Base-by-base conservation (phyloP, 2,888 invertebrate genomes). In the Caenorhabditis afra region DNA sequence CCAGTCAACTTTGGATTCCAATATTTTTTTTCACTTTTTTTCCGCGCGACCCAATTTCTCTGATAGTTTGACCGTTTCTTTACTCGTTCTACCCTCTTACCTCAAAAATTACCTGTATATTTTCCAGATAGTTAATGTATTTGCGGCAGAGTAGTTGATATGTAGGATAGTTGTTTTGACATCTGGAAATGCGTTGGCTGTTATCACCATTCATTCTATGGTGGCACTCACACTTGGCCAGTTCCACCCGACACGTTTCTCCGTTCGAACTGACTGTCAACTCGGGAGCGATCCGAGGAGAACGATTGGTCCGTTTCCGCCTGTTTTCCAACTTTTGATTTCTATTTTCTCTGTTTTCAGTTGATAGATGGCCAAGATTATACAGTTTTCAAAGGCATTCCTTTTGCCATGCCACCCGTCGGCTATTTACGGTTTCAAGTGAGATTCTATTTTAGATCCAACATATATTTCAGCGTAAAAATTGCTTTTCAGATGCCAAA, bases 341-440 rank as follows among this genome's bases (percentile, higher is more conserved):
- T n/a, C n/a, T n/a, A n/a, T n/a, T n/a, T n/a, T n/a, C n/a, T n/a
- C n/a, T n/a, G 0, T 66, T 75, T 84, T 59, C 55, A 81, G 83
- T 64, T 81, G 41, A 75, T 81, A 16, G 79, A 83, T 61, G 81
- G 84, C 22, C 79, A 83, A 77, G 89, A 90, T 67, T 90, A 88
- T 70, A 87, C 87, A 18, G 86, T 88, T 8, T 90, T 90, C 84
- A 90, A 90, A 78, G 90, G 90, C 20, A 90, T 90, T 55, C 90
- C 90, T 3, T 90, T 90, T 73, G 90, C 90, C 1, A 90, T 90
- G 50, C 90, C 90, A 14, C 90, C 90, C 3, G 90, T 90, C 7
- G 90, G 90, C 5, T 86, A 88, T 18, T 82, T 89, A 16, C 82
- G 90, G 20, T 90, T 90, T 83, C 86, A 87, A 81, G 88, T 88